Base-by-base conservation (phyloP, 2,113 vertebrate genomes). In the Synchiropus splendidus region DNA sequence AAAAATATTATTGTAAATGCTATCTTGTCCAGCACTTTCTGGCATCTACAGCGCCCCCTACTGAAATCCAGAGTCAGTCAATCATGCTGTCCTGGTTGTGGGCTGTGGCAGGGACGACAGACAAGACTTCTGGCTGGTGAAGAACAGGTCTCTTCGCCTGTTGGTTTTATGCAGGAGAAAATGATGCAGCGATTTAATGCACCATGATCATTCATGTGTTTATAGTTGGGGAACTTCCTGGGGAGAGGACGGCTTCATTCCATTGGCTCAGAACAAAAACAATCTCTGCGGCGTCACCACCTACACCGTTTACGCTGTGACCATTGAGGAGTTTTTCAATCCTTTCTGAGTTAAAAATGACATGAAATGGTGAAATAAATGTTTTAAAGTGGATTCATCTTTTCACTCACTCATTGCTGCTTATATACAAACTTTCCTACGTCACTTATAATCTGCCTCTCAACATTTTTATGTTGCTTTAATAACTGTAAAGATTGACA, bases 131-230 rank as follows among this genome's bases (percentile, higher is more conserved):
- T 85, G 84, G 84, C 65, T 85, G 0, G 60, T 86, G 13, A 86
- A 85, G 51, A 87, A 86, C 78, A 85, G n/a, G n/a, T n/a, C n/a
- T n/a, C n/a, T n/a, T n/a, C n/a, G 84, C 83, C 70, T 18, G 33
- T 6, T 10, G 34, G 12, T 34, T 8, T 4, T 8, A n/a, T 10
- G 9, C 33, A 2, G 4, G n/a, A 34, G 10, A 34, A 13, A 36
- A 14, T 36, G 5, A 6, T 6, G 32, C 11, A 34, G n/a, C 11
- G 11, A 13, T 16, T 2, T 13, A 10, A 32, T 10, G 1, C 8
- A 2, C 18, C 12, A 13, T 10, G 4, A 4, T 12, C 31, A 17
- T 17, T 1, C 10, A 54, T 60, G 17, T 64, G 21, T 40, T 66
- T 72, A 11, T 61, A 87, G 86, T 36, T 87, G 82, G 84, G 85